Percentiles rank a stretch among this genome's conserved stretches.
Evolutionary conservation across 2,113 vertebrate genomes (phyloP).

Genomic region (Grantiella picta): DNA sequence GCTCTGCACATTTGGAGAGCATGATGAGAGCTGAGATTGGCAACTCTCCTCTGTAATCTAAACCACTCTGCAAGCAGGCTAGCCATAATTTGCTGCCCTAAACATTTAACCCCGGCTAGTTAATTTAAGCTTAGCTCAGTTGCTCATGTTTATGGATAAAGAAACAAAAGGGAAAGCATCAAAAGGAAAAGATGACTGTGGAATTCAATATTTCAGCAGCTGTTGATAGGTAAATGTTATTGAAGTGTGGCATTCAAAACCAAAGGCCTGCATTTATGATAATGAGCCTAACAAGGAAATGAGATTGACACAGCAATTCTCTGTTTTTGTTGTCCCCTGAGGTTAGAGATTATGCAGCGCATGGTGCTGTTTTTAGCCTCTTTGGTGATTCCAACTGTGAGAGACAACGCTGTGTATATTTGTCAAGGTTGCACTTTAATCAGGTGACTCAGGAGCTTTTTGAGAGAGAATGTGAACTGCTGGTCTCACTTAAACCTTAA

Average conservation of each 20-base stretch:
- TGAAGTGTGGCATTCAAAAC: slow-evolving; percentile 67
- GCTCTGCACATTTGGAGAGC: slow-evolving; percentile 42
- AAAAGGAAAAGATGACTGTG: slow-evolving; percentile 74
- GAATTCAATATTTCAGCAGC: slow-evolving; percentile 72
- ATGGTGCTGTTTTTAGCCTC: slow-evolving; percentile 77
- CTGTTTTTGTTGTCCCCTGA: slow-evolving; percentile 72
- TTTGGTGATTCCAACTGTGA: slow-evolving; percentile 75
- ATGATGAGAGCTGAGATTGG: slow-evolving; percentile 56
- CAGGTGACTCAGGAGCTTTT: slow-evolving; percentile 63
- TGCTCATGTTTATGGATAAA: slow-evolving; percentile 78
- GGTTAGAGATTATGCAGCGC: slow-evolving; percentile 76
- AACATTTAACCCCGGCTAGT: slow-evolving; percentile 69
- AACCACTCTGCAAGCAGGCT: slow-evolving; percentile 42
- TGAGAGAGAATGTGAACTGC: slow-evolving; percentile 34
- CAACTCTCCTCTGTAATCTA: slow-evolving; percentile 60
- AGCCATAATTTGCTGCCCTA: slow-evolving; percentile 54
- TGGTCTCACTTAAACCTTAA: slow-evolving; percentile 6
- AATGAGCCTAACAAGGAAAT: slow-evolving; percentile 76
- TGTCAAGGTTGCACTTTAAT: slow-evolving; percentile 69
- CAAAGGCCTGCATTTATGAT: slow-evolving; percentile 67
- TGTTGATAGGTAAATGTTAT: slow-evolving; percentile 64
- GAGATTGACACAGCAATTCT: slow-evolving; percentile 76
- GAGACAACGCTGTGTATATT: slow-evolving; percentile 71
- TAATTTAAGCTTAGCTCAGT: slow-evolving; percentile 70
- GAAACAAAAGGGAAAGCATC: slow-evolving; percentile 73